Conservation (phyloP, 2,797 vertebrate species). For the Sciaenops ocellatus region DNA sequence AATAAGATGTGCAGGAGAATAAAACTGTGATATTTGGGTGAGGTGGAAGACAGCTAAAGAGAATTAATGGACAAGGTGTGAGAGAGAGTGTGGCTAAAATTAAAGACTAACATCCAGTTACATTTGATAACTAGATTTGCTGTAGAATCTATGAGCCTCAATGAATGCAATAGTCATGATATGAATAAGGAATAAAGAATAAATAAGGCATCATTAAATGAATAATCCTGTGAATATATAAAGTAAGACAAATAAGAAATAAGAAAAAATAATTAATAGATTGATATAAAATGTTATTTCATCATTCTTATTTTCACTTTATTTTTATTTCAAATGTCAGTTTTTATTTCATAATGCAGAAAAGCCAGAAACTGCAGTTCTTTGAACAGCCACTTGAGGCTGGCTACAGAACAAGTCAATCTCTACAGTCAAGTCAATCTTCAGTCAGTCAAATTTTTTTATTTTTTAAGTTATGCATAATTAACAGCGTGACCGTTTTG, state of each 20-base stretch:
- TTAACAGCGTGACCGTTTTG: no score
- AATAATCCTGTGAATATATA: neutral
- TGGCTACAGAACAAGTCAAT: no score
- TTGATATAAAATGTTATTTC: neutral
- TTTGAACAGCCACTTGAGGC: no score
- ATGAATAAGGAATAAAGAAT: no score
- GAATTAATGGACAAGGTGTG: neutral
- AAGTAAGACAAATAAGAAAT: neutral
- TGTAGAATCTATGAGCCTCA: neutral
- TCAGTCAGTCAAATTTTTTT: no score
- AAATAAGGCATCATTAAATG: neutral
- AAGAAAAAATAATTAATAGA: no score
- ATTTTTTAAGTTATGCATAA: no score
- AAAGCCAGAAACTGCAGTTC: no score
- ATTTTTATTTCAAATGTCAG: neutral
- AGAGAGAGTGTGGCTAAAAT: neutral
- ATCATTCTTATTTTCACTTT: neutral
- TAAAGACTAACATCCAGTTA: neutral
- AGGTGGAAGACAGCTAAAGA: neutral
- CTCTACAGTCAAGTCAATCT: no score
- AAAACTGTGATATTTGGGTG: slow-evolving; percentile 15
- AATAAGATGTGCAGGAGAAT: slow-evolving; percentile 29
- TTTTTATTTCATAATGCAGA: neutral
- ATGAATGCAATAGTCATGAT: neutral
- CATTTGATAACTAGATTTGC: neutral